Evolutionary conservation across 2,797 vertebrate genomes (phyloP).

Genomic region (Lindbergichthys nudifrons): DNA sequence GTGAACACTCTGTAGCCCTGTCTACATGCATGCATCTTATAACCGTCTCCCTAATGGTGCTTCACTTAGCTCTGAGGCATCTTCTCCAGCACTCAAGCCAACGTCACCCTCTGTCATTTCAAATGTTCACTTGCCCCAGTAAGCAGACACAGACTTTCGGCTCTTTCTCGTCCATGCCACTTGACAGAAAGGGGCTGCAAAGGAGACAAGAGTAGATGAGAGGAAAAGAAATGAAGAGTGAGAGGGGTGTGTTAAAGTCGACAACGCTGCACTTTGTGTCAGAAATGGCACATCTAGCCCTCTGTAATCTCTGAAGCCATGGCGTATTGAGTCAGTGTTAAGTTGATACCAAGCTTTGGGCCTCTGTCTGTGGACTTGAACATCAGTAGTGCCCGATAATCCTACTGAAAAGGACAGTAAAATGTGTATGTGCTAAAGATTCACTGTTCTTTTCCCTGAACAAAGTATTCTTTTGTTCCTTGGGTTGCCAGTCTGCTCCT

Average conservation of each 20-base stretch:
- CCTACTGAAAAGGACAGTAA: slow-evolving; percentile 67
- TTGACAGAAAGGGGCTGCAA: slow-evolving; percentile 67
- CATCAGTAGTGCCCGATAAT: slow-evolving; percentile 72
- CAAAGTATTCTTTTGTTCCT: slow-evolving; percentile 51
- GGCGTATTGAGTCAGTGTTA: slow-evolving; percentile 69
- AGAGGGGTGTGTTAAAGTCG: slow-evolving; percentile 64
- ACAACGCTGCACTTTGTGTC: slow-evolving; percentile 76
- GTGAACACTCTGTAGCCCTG: slow-evolving; percentile 74
- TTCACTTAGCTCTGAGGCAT: slow-evolving; percentile 78
- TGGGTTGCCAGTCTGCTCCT: slow-evolving; percentile 39
- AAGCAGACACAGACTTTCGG: slow-evolving; percentile 70
- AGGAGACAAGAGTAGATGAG: slow-evolving; percentile 67
- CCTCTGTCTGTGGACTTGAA: slow-evolving; percentile 59
- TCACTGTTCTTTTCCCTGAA: slow-evolving; percentile 58
- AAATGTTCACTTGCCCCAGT: slow-evolving; percentile 82
- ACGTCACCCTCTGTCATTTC: slow-evolving; percentile 81
- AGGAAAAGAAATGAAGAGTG: slow-evolving; percentile 63
- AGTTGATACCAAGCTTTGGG: slow-evolving; percentile 74
- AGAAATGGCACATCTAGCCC: slow-evolving; percentile 65
- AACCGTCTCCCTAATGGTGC: slow-evolving; percentile 78
- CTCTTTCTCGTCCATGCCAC: slow-evolving; percentile 63
- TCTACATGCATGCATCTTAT: slow-evolving; percentile 77
- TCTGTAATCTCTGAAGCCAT: slow-evolving; percentile 70
- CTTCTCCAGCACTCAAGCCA: slow-evolving; percentile 74
- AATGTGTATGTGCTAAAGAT: slow-evolving; percentile 66